Percentiles rank a stretch among this genome's conserved stretches.
These are phyloP conservation scores for Polylopha cassiicola DNA, from an alignment of 2,888 invertebrate genomes.

Conservation along the genomic window DNA sequence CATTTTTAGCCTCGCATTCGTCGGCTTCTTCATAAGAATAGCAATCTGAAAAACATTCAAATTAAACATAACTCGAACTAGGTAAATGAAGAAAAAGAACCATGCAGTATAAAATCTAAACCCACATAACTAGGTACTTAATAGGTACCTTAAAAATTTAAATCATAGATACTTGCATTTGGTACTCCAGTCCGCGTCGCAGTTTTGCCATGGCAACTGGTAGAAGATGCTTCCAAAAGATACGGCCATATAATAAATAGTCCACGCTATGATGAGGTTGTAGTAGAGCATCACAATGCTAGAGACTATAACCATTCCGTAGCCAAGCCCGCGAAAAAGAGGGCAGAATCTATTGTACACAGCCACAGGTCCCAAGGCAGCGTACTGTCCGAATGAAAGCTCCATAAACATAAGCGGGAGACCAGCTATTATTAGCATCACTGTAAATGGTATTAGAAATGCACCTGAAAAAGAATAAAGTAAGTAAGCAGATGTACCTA, in stretches of 20 bases:
- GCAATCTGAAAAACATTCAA: constrained; percentile 71
- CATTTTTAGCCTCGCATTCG: constrained; percentile 76
- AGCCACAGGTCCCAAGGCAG: constrained; percentile 85
- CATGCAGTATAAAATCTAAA: too few relatives aligned
- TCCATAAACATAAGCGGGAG: constrained; percentile 91
- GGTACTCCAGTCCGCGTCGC: constrained; percentile 84
- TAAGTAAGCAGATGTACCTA: not conserved
- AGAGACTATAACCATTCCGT: constrained; percentile 87
- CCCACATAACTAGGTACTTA: not conserved
- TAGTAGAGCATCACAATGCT: constrained; percentile 86
- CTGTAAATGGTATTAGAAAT: constrained; percentile 89
- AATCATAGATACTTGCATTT: constrained; percentile 62
- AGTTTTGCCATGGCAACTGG: constrained; percentile 84
- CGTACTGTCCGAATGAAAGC: constrained; percentile 90
- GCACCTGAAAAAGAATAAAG: constrained; percentile 75
- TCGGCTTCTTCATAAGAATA: constrained; percentile 82
- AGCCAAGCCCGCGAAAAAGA: constrained; percentile 84
- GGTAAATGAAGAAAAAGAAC: too few relatives aligned
- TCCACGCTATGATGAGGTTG: constrained; percentile 87
- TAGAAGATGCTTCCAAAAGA: constrained; percentile 80
- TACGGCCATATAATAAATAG: constrained; percentile 82
- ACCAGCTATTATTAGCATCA: constrained; percentile 88
- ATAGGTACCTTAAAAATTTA: constrained; percentile 3
- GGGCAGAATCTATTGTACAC: constrained; percentile 89
- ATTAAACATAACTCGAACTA: too few relatives aligned